Evolutionary conservation across 2,113 vertebrate genomes (phyloP).

Genomic region (Macaca nemestrina): DNA sequence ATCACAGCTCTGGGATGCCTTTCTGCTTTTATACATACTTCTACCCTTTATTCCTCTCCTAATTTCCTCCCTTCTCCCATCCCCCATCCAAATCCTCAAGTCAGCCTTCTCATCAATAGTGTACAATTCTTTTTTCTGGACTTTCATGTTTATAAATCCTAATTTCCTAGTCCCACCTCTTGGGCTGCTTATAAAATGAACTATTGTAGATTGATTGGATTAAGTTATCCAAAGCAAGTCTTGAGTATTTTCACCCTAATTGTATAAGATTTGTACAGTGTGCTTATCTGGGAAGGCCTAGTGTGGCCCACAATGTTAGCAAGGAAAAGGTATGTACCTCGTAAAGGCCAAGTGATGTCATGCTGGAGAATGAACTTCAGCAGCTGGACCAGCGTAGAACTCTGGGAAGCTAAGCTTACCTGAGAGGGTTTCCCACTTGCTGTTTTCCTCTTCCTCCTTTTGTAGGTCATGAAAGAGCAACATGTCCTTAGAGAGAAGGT

Average conservation of each 20-base stretch:
- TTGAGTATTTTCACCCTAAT: not conserved
- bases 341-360: not conserved
- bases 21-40: not conserved
- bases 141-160: not conserved
- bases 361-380: not conserved
- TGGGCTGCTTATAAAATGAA: not conserved
- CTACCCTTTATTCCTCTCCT: not conserved
- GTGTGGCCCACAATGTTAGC: not conserved
- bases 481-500: conserved; percentile 57
- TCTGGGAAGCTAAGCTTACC: not conserved
- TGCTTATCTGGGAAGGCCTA: not conserved
- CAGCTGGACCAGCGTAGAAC: not conserved
- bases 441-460: conserved; percentile 61
- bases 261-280: not conserved
- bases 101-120: not conserved
- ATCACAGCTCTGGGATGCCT: not conserved
- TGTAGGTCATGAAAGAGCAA: conserved; percentile 49
- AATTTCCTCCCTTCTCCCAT: not conserved
- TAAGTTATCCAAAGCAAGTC: not conserved
- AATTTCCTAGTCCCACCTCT: not conserved
- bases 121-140: not conserved
- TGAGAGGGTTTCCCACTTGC: conserved; percentile 52
- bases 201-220: not conserved
- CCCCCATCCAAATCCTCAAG: not conserved
- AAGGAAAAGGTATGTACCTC: not conserved